Evolutionary conservation across 2,888 invertebrate species (phyloP), one percentile per base, ranked within the genome.

Genomic region (Drosophila paracracens): DNA sequence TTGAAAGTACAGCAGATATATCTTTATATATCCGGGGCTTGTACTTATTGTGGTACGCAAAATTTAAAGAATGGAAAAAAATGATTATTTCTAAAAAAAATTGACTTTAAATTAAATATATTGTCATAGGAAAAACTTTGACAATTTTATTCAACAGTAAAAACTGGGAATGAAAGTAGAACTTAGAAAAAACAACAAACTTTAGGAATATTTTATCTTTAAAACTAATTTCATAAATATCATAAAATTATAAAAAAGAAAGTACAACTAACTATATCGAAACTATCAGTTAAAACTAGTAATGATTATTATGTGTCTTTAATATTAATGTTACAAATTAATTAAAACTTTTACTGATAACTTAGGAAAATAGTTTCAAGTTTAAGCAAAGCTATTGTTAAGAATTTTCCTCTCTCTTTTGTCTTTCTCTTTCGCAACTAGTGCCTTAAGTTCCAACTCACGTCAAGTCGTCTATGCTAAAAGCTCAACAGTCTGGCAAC

Each of bases 401-500:
- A n/a, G 2, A 43, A 2, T 21, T 13, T 21, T 13, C 2, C 21
- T 6, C 3, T n/a, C 1, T 6, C 13, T 21, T 13, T 21, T 7
- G 3, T 7, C 0, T 1, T 6, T 43, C 5, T 21, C 11, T 13
- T 13, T 46, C 21, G 6, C 21, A 21, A 21, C 21, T 13, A 13
- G 16, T 48, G 25, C 16, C 1, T 27, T 25, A 5, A 18, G n/a
- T 18, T n/a, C 18, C 29, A 29, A n/a, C 18, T n/a, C 5, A 50
- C 16, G 4, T 51, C 7, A 1, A 29, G 3, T 25, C 18, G 25
- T 16, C 27, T 50, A 50, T 50, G n/a, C 25, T n/a, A 50, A 10
- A 29, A 21, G 18, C 8, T 25, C 2, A 68, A 46, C 40, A 21
- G 29, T 73, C 70, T 79, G 79, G 79, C 79, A 79, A 76, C 80